Evolutionary conservation across 1,140 invertebrate species (phyloP).

Genomic region (Yoshiicerus persimilis): DNA sequence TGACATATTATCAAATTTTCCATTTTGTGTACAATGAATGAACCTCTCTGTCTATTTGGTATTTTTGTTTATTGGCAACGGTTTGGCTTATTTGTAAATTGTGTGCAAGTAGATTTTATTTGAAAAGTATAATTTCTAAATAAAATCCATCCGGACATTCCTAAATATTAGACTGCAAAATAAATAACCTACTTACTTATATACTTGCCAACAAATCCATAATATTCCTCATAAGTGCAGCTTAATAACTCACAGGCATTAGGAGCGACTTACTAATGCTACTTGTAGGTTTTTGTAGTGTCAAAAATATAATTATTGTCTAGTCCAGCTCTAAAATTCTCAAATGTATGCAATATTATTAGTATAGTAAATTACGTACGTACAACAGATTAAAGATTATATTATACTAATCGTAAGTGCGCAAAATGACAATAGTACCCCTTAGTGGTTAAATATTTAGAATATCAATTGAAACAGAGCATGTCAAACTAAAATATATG

Average conservation of each 20-base stretch:
- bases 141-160: not conserved
- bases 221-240: not conserved
- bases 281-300: not conserved
- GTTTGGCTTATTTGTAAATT: not conserved
- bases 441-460: no score
- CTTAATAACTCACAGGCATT: not conserved
- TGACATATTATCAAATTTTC: no score
- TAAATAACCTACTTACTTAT: not conserved
- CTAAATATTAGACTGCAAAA: not conserved
- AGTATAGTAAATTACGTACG: no score
- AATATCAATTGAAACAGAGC: no score
- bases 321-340: not conserved
- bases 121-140: not conserved
- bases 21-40: no score
- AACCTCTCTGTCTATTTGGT: no score
- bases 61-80: not conserved
- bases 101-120: not conserved
- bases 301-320: not conserved
- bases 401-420: no score
- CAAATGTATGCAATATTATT: not conserved
- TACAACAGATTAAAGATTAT: no score
- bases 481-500: no score
- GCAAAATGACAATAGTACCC: no score
- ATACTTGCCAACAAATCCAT: not conserved
- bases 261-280: no score